Percentiles rank a stretch among this genome's conserved stretches.
These are phyloP conservation scores for Ptychoptera albimana DNA, from an alignment of 2,888 invertebrate genomes.

Conservation along the genomic window DNA sequence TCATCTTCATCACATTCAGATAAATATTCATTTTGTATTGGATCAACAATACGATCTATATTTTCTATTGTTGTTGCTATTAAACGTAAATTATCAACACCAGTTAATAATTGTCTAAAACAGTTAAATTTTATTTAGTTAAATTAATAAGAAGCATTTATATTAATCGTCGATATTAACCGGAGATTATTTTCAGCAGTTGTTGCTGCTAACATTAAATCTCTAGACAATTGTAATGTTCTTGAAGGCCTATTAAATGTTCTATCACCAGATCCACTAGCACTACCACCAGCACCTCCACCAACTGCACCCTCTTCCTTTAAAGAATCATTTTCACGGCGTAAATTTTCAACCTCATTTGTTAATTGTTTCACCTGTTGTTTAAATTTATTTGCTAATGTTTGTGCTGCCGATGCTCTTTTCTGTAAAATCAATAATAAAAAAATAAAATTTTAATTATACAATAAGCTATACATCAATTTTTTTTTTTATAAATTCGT, in stretches of 20 bases:
- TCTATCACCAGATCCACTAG: slow-evolving; percentile 13
- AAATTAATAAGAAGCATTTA: neutral
- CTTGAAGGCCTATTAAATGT: slow-evolving; percentile 28
- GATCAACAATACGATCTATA: slow-evolving; percentile 36
- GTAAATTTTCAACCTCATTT: slow-evolving; percentile 36
- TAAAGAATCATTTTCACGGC: slow-evolving; percentile 36
- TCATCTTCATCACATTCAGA: slow-evolving; percentile 20
- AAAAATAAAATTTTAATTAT: neutral
- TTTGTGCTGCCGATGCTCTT: slow-evolving; percentile 44
- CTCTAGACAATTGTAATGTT: slow-evolving; percentile 37
- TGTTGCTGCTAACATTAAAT: slow-evolving; percentile 43
- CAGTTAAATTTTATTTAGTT: slow-evolving; percentile 5
- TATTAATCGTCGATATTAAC: slow-evolving; percentile 30
- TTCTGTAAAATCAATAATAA: slow-evolving; percentile 29
- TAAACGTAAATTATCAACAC: slow-evolving; percentile 47
- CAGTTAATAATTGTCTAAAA: slow-evolving; percentile 43
- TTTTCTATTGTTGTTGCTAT: slow-evolving; percentile 47
- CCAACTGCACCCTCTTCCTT: slow-evolving; percentile 34
- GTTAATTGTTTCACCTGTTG: slow-evolving; percentile 53
- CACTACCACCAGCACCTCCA: slow-evolving; percentile 17
- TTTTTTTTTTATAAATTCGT: slow-evolving; percentile 17
- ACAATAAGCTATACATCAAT: neutral
- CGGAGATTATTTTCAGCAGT: slow-evolving; percentile 48
- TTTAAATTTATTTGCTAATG: slow-evolving; percentile 43
- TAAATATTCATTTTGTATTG: slow-evolving; percentile 13